Evolutionary conservation across 2,113 vertebrate species (phyloP).

Genomic region (Tonatia bakeri): DNA sequence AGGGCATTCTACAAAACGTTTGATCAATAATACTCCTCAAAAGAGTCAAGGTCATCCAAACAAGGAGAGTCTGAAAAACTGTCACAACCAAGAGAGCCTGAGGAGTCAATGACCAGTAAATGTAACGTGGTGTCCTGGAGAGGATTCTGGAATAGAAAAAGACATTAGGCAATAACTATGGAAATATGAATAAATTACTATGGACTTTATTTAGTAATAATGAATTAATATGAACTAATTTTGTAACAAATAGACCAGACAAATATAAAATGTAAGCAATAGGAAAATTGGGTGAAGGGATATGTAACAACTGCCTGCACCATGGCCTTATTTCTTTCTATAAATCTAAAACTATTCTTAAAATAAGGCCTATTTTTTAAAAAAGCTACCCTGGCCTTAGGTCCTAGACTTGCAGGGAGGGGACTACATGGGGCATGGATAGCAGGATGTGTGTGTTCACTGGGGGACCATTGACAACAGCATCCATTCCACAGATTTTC

Average conservation of each 20-base stretch:
- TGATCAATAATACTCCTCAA: neutral
- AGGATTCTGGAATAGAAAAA: neutral
- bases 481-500: neutral
- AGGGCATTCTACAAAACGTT: neutral
- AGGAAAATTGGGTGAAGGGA: neutral
- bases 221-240: neutral
- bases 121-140: no score
- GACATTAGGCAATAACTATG: neutral
- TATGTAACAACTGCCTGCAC: neutral
- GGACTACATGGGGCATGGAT: neutral
- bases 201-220: neutral
- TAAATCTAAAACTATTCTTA: neutral
- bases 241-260: neutral
- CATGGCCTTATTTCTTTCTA: neutral
- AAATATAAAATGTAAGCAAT: neutral
- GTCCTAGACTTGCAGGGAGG: neutral
- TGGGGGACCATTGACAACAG: neutral
- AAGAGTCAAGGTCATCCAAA: no score
- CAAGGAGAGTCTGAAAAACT: neutral
- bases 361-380: neutral
- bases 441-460: neutral
- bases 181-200: neutral
- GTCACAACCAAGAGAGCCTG: neutral
- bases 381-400: neutral
- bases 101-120: neutral